These are phyloP conservation scores for Rhogogaster chlorosoma DNA, from an alignment of 2,888 invertebrate genomes.

Conservation along the genomic window DNA sequence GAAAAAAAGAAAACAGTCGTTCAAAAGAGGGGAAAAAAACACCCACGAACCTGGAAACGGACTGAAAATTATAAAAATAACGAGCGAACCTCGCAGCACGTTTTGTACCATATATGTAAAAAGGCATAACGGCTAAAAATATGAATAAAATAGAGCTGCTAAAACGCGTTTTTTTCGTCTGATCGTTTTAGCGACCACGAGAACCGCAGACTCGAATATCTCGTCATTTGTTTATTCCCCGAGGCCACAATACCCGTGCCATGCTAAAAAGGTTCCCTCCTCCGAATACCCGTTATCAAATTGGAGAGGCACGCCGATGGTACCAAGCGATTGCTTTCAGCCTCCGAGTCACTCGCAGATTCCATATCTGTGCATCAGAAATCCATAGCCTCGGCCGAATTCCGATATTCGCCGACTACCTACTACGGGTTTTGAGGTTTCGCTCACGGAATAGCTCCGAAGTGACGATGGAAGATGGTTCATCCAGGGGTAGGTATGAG, in stretches of 20 bases:
- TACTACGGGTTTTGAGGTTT: slow-evolving; percentile 19
- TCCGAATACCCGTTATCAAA: slow-evolving; percentile 27
- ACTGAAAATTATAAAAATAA: slow-evolving; percentile 36
- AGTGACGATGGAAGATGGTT: slow-evolving; percentile 28
- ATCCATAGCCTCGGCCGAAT: slow-evolving; percentile 35
- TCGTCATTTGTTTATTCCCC: slow-evolving; percentile 40
- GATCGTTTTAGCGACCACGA: not conserved
- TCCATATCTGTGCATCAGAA: slow-evolving; percentile 46
- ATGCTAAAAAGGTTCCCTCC: not conserved
- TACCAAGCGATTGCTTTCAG: slow-evolving; percentile 43
- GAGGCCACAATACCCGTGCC: not conserved
- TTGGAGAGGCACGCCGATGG: slow-evolving; percentile 32
- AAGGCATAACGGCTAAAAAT: slow-evolving; percentile 4
- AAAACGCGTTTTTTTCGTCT: not conserved
- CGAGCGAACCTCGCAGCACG: slow-evolving; percentile 30
- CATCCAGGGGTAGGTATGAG: slow-evolving; percentile 30
- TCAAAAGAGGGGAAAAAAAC: not conserved
- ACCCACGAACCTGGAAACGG: not conserved
- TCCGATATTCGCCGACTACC: slow-evolving; percentile 32
- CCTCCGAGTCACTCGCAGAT: slow-evolving; percentile 42
- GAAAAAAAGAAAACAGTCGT: not conserved
- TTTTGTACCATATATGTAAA: not conserved
- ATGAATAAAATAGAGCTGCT: slow-evolving; percentile 19
- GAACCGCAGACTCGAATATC: not conserved
- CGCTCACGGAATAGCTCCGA: slow-evolving; percentile 23